Evolutionary conservation across 2,797 vertebrate species (phyloP), one percentile per base, ranked within the genome.

Genomic region (Oryzias dopingdopingensis): DNA sequence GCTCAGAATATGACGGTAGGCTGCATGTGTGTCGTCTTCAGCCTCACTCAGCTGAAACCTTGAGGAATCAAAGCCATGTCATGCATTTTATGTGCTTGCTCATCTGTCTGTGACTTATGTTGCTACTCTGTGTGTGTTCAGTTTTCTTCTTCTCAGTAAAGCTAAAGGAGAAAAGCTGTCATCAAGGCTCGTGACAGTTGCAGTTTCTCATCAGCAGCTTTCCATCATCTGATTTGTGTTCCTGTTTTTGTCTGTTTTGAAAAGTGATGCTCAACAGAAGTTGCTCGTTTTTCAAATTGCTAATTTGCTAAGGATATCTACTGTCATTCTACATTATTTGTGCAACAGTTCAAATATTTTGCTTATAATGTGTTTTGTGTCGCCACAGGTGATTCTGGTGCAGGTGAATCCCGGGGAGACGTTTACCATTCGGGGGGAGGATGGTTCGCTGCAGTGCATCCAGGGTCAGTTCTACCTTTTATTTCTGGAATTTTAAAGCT

Each of bases 401-500:
- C 96, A 99, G 91, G 96, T 99, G 82, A 99, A 99, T 91, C 96
- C 96, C 43, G 96, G 96, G 84, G 96, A 99, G 92, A 99, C 96
- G 59, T 99, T 99, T 68, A 99, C 96, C 84, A 99, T 99, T 85
- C 93, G 96, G 87, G 94, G 95, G 4, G 96, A 99, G 84, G 96
- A 99, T 71, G 96, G 96, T 74, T 97, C 96, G 15, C 91, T 99
- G 83, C 96, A 99, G 85, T 99, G 96, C 93, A 98, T 99, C 89
- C 96, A 96, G 94, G 96, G 96, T 99, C 91, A 91, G 88, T 81
- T 32, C n/a, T 54, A 3, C 32, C 42, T 37, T 41, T 70, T 24
- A 51, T 50, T 15, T 14, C 32, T 37, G 32, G 10, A 37, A 37
- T 37, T 3, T 37, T 10, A 29, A 5, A 6, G 5, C 26, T 29